Base-by-base conservation (phyloP, 2,888 invertebrate genomes). In the Agrilus cyanescens region DNA sequence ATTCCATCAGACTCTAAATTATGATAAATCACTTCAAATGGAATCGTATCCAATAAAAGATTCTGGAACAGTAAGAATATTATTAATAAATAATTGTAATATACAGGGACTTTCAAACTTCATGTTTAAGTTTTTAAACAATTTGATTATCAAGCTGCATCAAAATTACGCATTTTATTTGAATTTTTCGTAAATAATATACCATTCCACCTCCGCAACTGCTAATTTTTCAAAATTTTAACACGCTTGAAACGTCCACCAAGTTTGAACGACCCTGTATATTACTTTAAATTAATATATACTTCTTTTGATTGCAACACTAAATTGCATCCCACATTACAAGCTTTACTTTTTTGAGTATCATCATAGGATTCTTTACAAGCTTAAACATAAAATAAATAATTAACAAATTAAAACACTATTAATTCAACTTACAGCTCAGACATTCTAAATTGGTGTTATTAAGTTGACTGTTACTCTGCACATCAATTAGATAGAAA, bases 1-100 rank as follows among this genome's bases (percentile, higher is more conserved):
- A 60, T 5, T 58, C 60, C 7, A 57, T 52, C 48, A 61, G 59
- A 32, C 63, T 46, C 44, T 63, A 63, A 38, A 54, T 56, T 42
- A 56, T 56, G n/a, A 64, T 57, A 15, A 20, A 60, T 60, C 6
- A 63, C 62, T 49, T 65, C 63, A 4, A 62, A 59, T 6, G 62
- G 49, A 14, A 62, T 47, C 32, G 63, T 61, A 8, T 59, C 55
- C 47, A 20, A 4, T 20, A 20, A 20, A 20, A 20, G 3, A 20
- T 20, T 7, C 20, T 20, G 20, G 7, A 20, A 20, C 7, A 20
- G 5, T 20, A 20, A 7, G 2, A 4, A 5, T 20, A 20, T 20
- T 5, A 20, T 20, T 20, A 5, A 20, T 20, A 20, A 20, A 6
- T 20, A 6, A 20, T 2, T 20, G 20, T 20, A 18, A n/a, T n/a